These are phyloP conservation scores for Cardiocondyla obscurior DNA, from an alignment of 1,140 invertebrate genomes.

Conservation along the genomic window DNA sequence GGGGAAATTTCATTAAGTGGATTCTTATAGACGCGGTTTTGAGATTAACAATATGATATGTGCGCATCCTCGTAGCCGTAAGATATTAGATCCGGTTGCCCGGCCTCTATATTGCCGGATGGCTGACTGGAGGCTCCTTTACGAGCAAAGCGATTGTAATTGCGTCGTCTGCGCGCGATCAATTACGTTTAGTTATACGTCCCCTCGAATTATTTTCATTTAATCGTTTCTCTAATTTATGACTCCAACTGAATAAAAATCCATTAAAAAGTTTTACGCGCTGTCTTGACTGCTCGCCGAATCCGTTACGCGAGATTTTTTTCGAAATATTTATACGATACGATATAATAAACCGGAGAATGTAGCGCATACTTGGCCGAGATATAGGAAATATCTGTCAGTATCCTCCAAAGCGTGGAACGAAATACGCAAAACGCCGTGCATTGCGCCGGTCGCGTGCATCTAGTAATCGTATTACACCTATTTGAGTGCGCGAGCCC, in stretches of 20 bases:
- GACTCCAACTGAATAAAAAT: not conserved
- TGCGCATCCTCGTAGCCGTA: conserved; percentile 60
- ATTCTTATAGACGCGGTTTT: conserved; percentile 81
- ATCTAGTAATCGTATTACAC: conserved; percentile 29
- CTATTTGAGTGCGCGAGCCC: not conserved
- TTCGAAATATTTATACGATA: conserved; percentile 29
- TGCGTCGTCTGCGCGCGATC: not conserved
- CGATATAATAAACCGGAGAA: conserved; percentile 39
- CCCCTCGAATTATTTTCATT: not conserved
- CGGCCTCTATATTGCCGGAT: conserved; percentile 35
- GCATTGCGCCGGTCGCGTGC: conserved; percentile 16
- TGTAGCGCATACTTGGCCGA: conserved; percentile 22
- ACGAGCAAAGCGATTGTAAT: conserved; percentile 29
- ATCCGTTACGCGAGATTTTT: not conserved
- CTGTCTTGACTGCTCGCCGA: not conserved
- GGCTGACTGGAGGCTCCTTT: conserved; percentile 41
- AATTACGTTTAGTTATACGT: not conserved
- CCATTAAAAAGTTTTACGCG: not conserved
- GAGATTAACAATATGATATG: conserved; percentile 81
- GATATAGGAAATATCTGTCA: conserved; percentile 48
- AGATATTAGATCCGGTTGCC: conserved; percentile 77
- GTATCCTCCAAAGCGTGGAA: conserved; percentile 33
- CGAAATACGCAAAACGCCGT: conserved; percentile 35
- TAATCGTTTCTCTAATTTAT: not conserved
- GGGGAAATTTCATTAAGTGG: conserved; percentile 82